Evolutionary conservation across 1,140 invertebrate species (phyloP).

Genomic region (Lasioglossum albipes): DNA sequence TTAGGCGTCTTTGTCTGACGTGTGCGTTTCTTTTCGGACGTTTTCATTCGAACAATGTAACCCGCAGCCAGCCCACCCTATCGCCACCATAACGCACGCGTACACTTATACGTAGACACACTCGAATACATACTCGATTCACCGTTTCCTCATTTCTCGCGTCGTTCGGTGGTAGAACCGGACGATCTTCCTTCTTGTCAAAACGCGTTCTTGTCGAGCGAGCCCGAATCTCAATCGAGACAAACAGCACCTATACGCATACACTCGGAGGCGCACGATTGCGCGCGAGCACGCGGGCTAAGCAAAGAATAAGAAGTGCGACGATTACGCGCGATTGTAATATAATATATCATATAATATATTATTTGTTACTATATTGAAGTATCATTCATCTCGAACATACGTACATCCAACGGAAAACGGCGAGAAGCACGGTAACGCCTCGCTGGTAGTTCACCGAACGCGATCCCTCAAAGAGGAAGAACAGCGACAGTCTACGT

Average conservation of each 20-base stretch:
- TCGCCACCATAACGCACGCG: neutral
- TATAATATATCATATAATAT: conserved; percentile 20
- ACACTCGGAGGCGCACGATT: neutral
- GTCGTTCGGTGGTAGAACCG: conserved; percentile 41
- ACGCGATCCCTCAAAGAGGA: neutral
- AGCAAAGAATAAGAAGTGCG: neutral
- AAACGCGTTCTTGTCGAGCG: conserved; percentile 44
- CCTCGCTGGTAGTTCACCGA: neutral
- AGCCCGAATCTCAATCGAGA: neutral
- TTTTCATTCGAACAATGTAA: neutral
- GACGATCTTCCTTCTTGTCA: conserved; percentile 56
- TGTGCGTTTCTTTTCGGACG: conserved; percentile 54
- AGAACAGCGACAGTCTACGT: neutral
- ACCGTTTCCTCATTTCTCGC: conserved; percentile 6
- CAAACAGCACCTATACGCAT: neutral
- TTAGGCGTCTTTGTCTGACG: conserved; percentile 44
- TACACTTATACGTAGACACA: conserved; percentile 4
- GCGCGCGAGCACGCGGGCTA: conserved; percentile 11
- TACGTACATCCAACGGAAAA: neutral
- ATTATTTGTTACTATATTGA: conserved; percentile 35
- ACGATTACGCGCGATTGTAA: conserved; percentile 20
- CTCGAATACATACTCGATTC: neutral
- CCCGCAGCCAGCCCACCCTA: neutral
- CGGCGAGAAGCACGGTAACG: neutral
- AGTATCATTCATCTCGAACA: conserved; percentile 10